Base-by-base conservation (phyloP, 2,888 invertebrate species). In the Amblyjoppa proteus region DNA sequence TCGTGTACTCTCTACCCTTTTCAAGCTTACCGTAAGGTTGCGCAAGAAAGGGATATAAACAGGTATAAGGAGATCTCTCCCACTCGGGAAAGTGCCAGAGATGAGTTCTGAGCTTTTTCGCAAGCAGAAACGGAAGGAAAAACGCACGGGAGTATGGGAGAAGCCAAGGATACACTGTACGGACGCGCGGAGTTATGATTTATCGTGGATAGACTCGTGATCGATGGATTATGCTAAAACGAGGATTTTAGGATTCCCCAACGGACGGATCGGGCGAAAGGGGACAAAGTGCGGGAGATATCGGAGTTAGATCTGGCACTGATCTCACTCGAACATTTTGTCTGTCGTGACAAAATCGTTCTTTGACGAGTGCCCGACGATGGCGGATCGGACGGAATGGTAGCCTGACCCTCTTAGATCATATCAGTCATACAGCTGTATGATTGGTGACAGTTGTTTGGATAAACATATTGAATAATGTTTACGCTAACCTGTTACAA, bases 11-110 rank as follows among this genome's bases (percentile, higher is more conserved):
- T 73, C 75, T n/a, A 77, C 56, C 53, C 85, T 68, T 66, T 66
- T 83, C 64, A 66, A 85, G 76, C 83, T 86, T 84, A 83, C 82
- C 83, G 81, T 69, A 83, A 70, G 77, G 86, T 81, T 87, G 86
- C 87, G 85, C 70, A 78, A 70, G 74, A 80, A 84, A 75, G 53
- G 13, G 76, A n/a, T 13, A 51, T n/a, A 81, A 58, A 69, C 45
- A 75, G 58, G 41, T 70, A 51, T 25, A 56, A 75, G 53, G 31
- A 73, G 81, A 76, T n/a, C n/a, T 28, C 58, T 58, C 45, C 45
- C 34, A 73, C 38, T 38, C 11, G 45, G 64, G 69, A 53, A 73
- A 74, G 73, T 78, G 68, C 64, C 45, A n/a, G 20, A 51, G 69
- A 41, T 34, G 31, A 51, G 20, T n/a, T 41, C 70, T 61, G 51